Evolutionary conservation across 2,888 invertebrate species (phyloP), one percentile per base, ranked within the genome.

Genomic region (Neoscelio sp.): DNA sequence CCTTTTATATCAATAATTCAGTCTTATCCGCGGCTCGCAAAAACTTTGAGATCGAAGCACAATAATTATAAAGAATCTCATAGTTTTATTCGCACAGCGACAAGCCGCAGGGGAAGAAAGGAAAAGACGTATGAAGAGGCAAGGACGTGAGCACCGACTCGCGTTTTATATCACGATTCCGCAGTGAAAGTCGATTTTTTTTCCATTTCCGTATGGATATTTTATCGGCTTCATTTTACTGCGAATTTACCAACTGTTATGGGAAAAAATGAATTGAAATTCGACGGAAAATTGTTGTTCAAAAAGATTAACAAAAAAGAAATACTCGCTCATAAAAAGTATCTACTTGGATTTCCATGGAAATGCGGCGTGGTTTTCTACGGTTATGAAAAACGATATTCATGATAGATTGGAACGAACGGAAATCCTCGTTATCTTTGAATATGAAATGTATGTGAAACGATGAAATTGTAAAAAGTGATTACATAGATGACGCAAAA

Each of bases 21-120:
- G 35, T 13, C 13, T 35, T 12, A 35, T 35, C 35, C 15, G 13
- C 13, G 13, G 15, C 44, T 18, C 12, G 20, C 6, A 60, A 60
- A 62, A 48, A 62, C 2, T 5, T 8, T 8, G 48, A 20, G 48
- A 35, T 40, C 6, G 20, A 70, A 58, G 28, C 18, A 48, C 58
- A 70, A 70, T 70, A 58, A 70, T 70, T 70, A 18, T 68, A 26
- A 46, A 58, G 48, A 58, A 30, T 58, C 58, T 50, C 70, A 48
- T 40, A 56, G 56, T 35, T 46, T 48, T 60, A 13, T 20, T 60
- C 12, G 20, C 13, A 33, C 60, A 33, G 17, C 44, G 38, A 26
- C 13, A 12, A 38, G 68, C 58, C 68, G 46, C 40, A 38, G 68
- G 68, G 58, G 6, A 56, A 68, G 52, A 52, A 52, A 65, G 54